Evolutionary conservation across 2,888 invertebrate species (phyloP), one percentile per base, ranked within the genome.

Genomic region (Xestia rhomboidea): DNA sequence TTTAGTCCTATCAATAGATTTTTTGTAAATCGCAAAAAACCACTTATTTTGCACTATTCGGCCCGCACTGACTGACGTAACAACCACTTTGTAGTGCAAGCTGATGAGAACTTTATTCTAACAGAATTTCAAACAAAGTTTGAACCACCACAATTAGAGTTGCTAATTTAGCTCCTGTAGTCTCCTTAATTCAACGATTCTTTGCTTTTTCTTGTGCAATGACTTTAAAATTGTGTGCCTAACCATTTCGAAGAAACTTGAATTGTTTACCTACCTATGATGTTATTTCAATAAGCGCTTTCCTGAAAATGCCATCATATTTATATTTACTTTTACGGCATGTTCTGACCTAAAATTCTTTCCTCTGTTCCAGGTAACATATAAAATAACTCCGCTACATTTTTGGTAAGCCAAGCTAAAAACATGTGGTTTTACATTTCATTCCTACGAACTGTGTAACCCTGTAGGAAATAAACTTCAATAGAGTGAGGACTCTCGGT

Each of bases 331-430:
- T 30, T 72, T 67, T 41, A 24, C 41, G 54, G 62, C 74, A 75
- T 72, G 46, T 78, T 73, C 27, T 84, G 64, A 76, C 80, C 54
- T 66, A 71, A 76, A 82, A 76, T 72, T 62, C 44, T 74, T 75
- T 63, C 18, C 64, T 77, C 62, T 87, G 79, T 87, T 87, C 15
- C 87, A 87, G 87, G 87, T 88, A 83, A 82, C 79, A 60, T 68
- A 57, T 60, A 44, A 70, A 79, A 75, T 66, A 73, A 68, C 57
- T 68, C 62, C 15, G 1, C 68, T 71, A 73, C 54, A 76, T 76
- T 74, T 83, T 67, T 76, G 83, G 88, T 88, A 85, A 87, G 86
- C 73, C 57, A 64, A 72, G 62, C 54, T 60, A 30, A 49, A 64
- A 76, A 79, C 73, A 71, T 73, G 75, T 68, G 75, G 75, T 82